These are phyloP conservation scores for Patella depressa DNA, from an alignment of 2,888 invertebrate species.

Conservation along the genomic window DNA sequence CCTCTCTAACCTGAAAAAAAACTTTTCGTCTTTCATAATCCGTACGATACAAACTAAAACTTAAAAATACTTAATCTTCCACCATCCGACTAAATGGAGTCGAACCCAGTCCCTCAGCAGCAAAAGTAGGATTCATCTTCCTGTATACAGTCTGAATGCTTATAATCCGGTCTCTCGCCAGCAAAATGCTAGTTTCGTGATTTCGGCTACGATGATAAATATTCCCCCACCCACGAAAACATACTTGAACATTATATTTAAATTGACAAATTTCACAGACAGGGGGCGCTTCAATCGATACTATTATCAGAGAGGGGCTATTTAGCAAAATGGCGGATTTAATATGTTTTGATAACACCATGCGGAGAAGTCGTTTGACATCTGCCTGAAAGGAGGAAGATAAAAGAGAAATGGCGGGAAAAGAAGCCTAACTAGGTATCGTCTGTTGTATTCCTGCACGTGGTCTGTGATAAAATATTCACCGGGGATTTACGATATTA, in stretches of 20 bases:
- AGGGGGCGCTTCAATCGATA: neutral
- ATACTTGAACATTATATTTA: neutral
- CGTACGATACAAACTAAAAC: too few relatives aligned
- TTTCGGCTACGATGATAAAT: too few relatives aligned
- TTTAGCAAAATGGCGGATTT: neutral
- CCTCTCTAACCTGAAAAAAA: too few relatives aligned
- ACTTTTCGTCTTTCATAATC: too few relatives aligned
- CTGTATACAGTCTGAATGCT: too few relatives aligned
- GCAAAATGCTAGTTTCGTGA: too few relatives aligned
- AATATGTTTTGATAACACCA: conserved; percentile 2
- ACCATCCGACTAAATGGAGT: too few relatives aligned
- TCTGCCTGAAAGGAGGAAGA: neutral
- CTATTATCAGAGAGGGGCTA: neutral
- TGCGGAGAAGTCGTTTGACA: neutral
- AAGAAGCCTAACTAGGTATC: conserved; percentile 10
- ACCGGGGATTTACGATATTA: neutral
- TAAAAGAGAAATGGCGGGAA: conserved; percentile 4
- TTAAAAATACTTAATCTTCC: too few relatives aligned
- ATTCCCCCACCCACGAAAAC: too few relatives aligned
- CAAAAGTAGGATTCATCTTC: too few relatives aligned
- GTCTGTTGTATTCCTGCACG: conserved; percentile 1
- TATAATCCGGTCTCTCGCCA: too few relatives aligned
- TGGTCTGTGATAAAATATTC: conserved; percentile 4
- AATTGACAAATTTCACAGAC: neutral
- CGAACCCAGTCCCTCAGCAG: too few relatives aligned